A percentile compares a stretch with the other conserved stretches of the same genome.
Evolutionary conservation across 1,140 invertebrate species (phyloP).

Genomic region (Achroia grisella): DNA sequence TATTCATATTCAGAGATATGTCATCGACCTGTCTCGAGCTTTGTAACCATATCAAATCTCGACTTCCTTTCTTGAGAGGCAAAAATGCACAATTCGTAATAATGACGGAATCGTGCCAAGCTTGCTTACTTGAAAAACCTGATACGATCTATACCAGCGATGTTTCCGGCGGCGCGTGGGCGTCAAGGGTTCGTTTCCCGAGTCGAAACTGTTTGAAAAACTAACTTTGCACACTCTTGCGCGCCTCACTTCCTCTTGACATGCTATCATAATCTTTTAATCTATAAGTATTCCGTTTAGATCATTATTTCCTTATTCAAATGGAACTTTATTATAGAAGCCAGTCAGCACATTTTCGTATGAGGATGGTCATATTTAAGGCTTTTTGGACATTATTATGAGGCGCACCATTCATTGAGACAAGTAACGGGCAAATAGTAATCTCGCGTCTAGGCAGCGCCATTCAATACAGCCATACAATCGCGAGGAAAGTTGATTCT

Average conservation of each 20-base stretch:
- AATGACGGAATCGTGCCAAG: conserved; percentile 62
- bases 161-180: conserved; percentile 61
- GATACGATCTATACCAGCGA: conserved; percentile 48
- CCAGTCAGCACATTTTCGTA: conserved; percentile 17
- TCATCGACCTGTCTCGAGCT: conserved; percentile 19
- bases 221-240: conserved; percentile 47
- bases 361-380: conserved; percentile 21
- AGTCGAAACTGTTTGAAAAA: conserved; percentile 36
- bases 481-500: conserved; percentile 12
- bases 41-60: conserved; percentile 38
- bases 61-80: conserved; percentile 47
- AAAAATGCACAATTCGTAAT: conserved; percentile 59
- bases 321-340: conserved; percentile 22
- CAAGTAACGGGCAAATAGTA: conserved; percentile 67
- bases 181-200: conserved; percentile 44
- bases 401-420: conserved; percentile 62
- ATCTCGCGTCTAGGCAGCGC: conserved; percentile 50
- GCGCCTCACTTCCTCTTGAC: conserved; percentile 42
- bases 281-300: conserved; percentile 22
- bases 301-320: conserved; percentile 2
- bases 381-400: conserved; percentile 33
- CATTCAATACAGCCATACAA: conserved; percentile 54
- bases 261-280: conserved; percentile 35
- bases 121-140: conserved; percentile 34
- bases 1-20: conserved; percentile 1